Base-by-base conservation (phyloP, 2,113 vertebrate species). In the Podiceps cristatus region DNA sequence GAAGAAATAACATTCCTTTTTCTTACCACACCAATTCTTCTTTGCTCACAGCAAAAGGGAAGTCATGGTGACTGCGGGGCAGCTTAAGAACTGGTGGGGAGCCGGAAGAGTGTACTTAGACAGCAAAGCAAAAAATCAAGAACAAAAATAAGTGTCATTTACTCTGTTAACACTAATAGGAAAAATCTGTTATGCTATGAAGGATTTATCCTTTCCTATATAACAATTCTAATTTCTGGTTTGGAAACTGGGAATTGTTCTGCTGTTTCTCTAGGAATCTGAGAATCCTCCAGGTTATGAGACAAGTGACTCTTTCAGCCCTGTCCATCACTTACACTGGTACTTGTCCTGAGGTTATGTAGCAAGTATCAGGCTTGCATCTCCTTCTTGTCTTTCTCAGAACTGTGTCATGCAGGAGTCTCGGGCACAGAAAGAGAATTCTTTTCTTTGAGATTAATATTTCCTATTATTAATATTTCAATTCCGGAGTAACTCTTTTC, bases 401-500 rank as follows among this genome's bases (percentile, higher is more conserved):
- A 72, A 45, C 20, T 42, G 7, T 2, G 10, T 25, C 56, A 18
- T 35, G 18, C 28, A 91, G 35, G 58, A 50, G 44, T 63, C 45
- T 67, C 5, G 1, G 45, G 33, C 23, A 44, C 15, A 56, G 33
- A 40, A 75, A 90, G 23, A 47, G 3, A 62, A 82, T 85, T 72
- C 6, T 81, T 75, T 68, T 62, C 45, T 71, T 87, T 75, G 17
- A 64, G 33, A 68, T 60, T 58, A 82, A 25, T 83, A 59, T 79
- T 90, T 77, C 35, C 78, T 92, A 8, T 84, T 91, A 82, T 53
- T 80, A 74, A 37, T 76, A 66, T 76, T 94, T 76, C 50, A 29
- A 5, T 88, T 68, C 29, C 71, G 73, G 20, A 87, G 14, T 69
- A 96, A 84, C 66, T 78, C 40, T 40, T 59, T 91, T 47, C 55